Evolutionary conservation across 2,797 vertebrate species (phyloP).

Genomic region (Poecilia wingei): DNA sequence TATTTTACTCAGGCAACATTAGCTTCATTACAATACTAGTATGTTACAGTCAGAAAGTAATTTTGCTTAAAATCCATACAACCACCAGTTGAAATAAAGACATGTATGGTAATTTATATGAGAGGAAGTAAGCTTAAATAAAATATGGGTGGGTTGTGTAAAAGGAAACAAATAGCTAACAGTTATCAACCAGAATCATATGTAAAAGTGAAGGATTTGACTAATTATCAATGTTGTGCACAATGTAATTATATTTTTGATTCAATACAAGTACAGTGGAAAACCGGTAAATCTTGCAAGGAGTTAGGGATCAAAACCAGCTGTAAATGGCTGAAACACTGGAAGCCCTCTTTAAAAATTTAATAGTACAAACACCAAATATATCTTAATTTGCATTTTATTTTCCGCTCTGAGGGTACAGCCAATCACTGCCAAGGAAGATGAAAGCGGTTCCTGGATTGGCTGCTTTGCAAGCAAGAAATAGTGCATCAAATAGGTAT

Average conservation of each 20-base stretch:
- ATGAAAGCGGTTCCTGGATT: not conserved
- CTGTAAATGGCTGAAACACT: not conserved
- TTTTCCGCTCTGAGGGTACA: not conserved
- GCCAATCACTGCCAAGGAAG: not conserved
- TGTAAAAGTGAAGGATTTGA: not conserved
- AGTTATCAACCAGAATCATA: not conserved
- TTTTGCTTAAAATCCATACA: constrained; percentile 6
- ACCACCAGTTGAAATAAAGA: not conserved
- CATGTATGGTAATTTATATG: not conserved
- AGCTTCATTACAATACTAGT: constrained; percentile 32
- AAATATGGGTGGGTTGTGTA: not conserved
- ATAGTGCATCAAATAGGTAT: not conserved
- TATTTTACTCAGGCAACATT: constrained; percentile 46
- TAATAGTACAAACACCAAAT: not conserved
- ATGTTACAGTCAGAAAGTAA: not conserved
- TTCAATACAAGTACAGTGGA: not conserved
- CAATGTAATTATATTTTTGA: not conserved
- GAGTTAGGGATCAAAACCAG: not conserved
- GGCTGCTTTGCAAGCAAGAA: not conserved
- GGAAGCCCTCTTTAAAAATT: not conserved
- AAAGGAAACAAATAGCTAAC: not conserved
- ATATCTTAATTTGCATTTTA: not conserved
- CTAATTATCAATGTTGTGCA: not conserved
- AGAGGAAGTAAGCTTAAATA: not conserved
- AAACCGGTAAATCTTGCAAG: not conserved